Evolutionary conservation across 1,140 invertebrate species (phyloP), one percentile per base, ranked within the genome.

Genomic region (Drosophila asahinai): DNA sequence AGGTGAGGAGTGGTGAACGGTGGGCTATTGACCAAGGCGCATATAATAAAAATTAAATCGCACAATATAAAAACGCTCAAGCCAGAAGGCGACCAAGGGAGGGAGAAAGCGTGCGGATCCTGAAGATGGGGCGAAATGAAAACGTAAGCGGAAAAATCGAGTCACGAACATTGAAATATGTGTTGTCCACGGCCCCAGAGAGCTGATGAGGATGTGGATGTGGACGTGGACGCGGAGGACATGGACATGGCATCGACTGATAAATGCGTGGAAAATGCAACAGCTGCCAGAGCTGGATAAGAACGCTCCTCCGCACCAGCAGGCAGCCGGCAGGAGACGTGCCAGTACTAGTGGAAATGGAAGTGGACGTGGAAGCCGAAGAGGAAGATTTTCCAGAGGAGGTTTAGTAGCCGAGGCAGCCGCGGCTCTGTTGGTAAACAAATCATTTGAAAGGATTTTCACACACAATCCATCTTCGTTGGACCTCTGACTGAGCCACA

Each of bases 221-320:
- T 71, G 68, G 43, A 70, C 71, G 70, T 60, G 66, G 54, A 72
- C 49, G 70, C 68, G 67, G 70, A 73, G 75, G 75, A 77, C 80
- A 65, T 64, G 65, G 80, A 74, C 80, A 77, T 58, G 72, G 64
- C 73, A 75, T 55, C 55, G 77, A 59, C 86, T 90, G 86, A 90
- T 90, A 90, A 90, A 90, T 90, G 86, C 86, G 86, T 90, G 86
- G 86, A 91, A 90, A 90, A 90, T 90, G 86, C 86, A 90, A 91
- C 86, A 90, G 86, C 86, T 90, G 86, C 86, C 86, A 90, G 76
- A 70, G 80, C 65, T 89, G 86, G 77, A 83, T 87, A 89, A 76
- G 64, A 60, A 55, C 33, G 40, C 45, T 38, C 33, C 52, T 22
- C 47, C 47, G 45, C 42, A 65, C 47, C 42, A 55, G 58, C 64